A percentile compares a stretch with the other conserved stretches of the same genome.
phyloP scores from a whole-genome alignment of 2,113 vertebrate species.

The Nipponia nippon region DNA sequence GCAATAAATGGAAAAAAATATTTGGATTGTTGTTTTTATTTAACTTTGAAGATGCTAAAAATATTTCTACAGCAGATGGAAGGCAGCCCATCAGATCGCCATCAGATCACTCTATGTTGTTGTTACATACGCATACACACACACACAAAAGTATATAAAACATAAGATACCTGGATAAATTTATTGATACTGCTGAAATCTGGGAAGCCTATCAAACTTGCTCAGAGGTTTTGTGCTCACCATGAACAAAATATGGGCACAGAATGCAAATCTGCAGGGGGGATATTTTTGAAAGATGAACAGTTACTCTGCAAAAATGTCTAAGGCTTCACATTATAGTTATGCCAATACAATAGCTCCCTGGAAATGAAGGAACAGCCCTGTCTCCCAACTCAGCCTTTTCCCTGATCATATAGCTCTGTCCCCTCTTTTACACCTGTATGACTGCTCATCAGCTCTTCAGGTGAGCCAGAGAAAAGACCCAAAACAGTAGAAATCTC shows the following conservation, averaged over 20 bases:
- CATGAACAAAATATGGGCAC: background rate
- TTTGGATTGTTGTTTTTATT: background rate
- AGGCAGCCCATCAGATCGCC: background rate
- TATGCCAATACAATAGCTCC: background rate
- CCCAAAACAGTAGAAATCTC: background rate
- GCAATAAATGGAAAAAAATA: background rate
- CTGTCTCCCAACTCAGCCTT: background rate
- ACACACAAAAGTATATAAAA: background rate
- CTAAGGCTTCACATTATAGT: background rate
- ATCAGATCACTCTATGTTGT: background rate
- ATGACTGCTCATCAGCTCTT: background rate
- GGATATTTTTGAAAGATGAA: background rate
- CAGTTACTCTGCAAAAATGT: background rate
- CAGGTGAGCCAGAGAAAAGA: background rate
- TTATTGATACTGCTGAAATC: background rate
- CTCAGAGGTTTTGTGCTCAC: background rate
- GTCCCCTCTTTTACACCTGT: rapidly evolving
- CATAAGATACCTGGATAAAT: background rate
- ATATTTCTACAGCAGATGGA: background rate
- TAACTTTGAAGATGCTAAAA: background rate
- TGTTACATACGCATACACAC: background rate
- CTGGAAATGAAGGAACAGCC: background rate
- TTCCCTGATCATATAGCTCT: background rate
- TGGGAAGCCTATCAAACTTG: background rate
- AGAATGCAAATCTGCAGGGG: background rate